Conservation (phyloP, 2,797 vertebrate genomes). For the Nannoperca australis region DNA sequence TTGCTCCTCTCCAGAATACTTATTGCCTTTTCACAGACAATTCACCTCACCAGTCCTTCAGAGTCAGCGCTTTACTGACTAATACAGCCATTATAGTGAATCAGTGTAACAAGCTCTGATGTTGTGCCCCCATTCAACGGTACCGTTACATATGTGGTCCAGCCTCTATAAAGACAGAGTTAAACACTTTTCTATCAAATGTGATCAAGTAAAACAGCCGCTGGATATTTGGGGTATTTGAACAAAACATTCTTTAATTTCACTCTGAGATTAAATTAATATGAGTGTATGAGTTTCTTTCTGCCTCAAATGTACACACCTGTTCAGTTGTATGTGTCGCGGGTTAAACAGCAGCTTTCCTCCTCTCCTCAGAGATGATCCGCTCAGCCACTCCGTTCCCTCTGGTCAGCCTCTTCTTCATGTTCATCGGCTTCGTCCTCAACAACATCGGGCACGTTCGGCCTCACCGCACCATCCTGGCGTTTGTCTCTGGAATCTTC, state of each 20-base stretch:
- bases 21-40: slow-evolving; percentile 37
- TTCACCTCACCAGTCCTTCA: slow-evolving; percentile 26
- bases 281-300: neutral
- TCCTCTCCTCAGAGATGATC: slow-evolving; percentile 90
- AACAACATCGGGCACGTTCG: slow-evolving; percentile 94
- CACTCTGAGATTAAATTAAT: neutral
- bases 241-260: neutral
- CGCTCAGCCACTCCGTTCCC: slow-evolving; percentile 96
- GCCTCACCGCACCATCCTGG: slow-evolving; percentile 93
- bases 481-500: slow-evolving; percentile 97
- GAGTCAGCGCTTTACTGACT: slow-evolving; percentile 16
- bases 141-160: neutral
- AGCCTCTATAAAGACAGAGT: neutral
- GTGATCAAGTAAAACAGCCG: neutral
- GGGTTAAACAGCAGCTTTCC: neutral
- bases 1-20: slow-evolving; percentile 49
- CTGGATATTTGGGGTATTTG: neutral
- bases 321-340: neutral
- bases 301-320: neutral
- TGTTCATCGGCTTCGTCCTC: slow-evolving; percentile 96
- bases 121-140: neutral
- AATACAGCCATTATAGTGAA: slow-evolving; percentile 14
- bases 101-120: slow-evolving; percentile 10
- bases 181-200: neutral
- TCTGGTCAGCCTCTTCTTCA: slow-evolving; percentile 96